Conservation (phyloP, 2,797 vertebrate genomes). For the Bothrops alternatus region DNA sequence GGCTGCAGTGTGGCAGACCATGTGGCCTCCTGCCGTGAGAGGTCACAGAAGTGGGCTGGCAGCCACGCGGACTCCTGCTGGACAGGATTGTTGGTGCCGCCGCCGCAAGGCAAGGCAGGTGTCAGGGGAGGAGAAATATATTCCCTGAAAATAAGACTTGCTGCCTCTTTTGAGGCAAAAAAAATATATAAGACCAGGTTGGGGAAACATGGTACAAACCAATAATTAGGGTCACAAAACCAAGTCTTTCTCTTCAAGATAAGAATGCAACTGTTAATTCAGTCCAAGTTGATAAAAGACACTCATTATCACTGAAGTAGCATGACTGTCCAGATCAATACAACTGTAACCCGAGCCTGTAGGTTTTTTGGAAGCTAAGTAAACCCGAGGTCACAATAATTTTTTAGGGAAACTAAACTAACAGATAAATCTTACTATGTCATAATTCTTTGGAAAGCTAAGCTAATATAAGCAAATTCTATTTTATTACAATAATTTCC, state of each 20-base stretch:
- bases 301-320: background rate
- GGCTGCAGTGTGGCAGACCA: too few species aligned
- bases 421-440: background rate
- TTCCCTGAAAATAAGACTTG: too few species aligned
- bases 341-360: background rate
- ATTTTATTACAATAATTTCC: background rate
- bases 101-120: too few species aligned
- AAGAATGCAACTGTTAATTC: background rate
- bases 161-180: too few species aligned
- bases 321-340: background rate
- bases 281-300: background rate
- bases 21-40: too few species aligned
- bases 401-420: background rate
- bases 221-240: background rate
- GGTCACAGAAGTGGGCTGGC: too few species aligned
- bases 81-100: too few species aligned
- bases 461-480: background rate
- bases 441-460: background rate
- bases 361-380: background rate
- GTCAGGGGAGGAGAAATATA: too few species aligned
- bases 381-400: background rate
- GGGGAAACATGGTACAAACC: background rate
- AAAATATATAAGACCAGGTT: too few species aligned
- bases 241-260: background rate
- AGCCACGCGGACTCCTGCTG: too few species aligned